Percentiles rank a stretch among this genome's conserved stretches.
Evolutionary conservation across 2,888 invertebrate species (phyloP).

Genomic region (Podabrus alpinus): DNA sequence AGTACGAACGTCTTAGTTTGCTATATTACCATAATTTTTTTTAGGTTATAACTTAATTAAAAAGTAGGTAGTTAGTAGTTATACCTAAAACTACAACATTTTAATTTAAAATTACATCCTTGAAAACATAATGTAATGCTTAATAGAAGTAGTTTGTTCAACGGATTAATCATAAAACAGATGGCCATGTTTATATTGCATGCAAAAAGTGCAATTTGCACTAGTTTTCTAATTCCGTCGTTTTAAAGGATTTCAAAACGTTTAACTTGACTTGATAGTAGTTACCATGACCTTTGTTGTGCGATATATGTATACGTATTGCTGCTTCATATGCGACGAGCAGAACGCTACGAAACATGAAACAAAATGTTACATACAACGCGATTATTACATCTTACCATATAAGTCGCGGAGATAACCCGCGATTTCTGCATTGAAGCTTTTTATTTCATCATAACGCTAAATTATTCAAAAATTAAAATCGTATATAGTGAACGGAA

Average conservation of each 20-base stretch:
- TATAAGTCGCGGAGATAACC: not conserved
- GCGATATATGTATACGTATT: not conserved
- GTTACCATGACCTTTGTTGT: slow-evolving; percentile 27
- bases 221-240: not conserved
- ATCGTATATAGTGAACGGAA: not conserved
- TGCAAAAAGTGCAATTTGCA: not conserved
- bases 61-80: not conserved
- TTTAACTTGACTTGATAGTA: slow-evolving; percentile 7
- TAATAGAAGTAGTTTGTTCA: slow-evolving; percentile 4
- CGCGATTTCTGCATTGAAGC: not conserved
- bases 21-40: not conserved
- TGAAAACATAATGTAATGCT: not conserved
- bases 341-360: not conserved
- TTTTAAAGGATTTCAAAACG: not conserved
- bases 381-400: not conserved
- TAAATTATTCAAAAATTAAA: not conserved
- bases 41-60: not conserved
- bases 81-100: not conserved
- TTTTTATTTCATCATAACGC: not conserved
- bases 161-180: not conserved
- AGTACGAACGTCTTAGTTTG: not conserved
- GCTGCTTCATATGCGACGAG: not conserved
- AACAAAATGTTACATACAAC: not conserved
- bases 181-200: not conserved
- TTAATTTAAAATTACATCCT: not conserved